Evolutionary conservation across 2,888 invertebrate species (phyloP).

Genomic region (Empis livida): DNA sequence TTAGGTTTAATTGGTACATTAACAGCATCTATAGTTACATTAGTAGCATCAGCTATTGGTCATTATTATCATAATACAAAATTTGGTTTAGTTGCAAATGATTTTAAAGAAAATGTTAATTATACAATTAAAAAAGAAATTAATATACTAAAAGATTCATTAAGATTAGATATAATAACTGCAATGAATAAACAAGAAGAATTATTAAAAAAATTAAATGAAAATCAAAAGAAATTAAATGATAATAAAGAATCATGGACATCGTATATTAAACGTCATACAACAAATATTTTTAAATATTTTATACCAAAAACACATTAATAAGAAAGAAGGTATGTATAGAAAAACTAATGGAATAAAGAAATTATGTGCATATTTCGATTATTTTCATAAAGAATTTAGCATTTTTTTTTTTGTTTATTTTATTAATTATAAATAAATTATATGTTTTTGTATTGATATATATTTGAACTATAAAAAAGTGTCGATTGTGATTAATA

Average conservation of each 20-base stretch:
- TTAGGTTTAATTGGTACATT: slow-evolving; percentile 8
- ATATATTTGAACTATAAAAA: too few relatives aligned
- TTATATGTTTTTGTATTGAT: too few relatives aligned
- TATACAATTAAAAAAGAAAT: not conserved
- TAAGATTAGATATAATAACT: not conserved
- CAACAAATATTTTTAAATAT: slow-evolving; percentile 1
- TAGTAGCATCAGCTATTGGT: slow-evolving; percentile 5
- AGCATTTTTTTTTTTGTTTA: too few relatives aligned
- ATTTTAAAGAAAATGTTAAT: slow-evolving; percentile 3
- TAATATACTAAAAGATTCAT: not conserved
- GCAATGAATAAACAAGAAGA: not conserved
- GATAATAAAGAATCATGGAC: slow-evolving; percentile 4
- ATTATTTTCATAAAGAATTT: too few relatives aligned
- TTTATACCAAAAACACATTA: slow-evolving; percentile 3
- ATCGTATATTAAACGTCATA: slow-evolving; percentile 2
- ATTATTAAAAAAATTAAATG: not conserved
- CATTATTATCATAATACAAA: slow-evolving; percentile 8
- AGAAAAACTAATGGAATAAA: not conserved
- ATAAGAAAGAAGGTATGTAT: not conserved
- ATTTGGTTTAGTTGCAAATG: slow-evolving; percentile 2
- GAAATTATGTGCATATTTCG: not conserved
- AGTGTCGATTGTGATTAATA: too few relatives aligned
- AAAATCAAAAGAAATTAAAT: not conserved
- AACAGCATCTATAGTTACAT: slow-evolving; percentile 6
- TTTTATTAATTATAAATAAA: too few relatives aligned